Percentiles rank a stretch among this genome's conserved stretches.
Conservation (phyloP, 2,113 vertebrate genomes). For the Boleophthalmus pectinirostris region DNA sequence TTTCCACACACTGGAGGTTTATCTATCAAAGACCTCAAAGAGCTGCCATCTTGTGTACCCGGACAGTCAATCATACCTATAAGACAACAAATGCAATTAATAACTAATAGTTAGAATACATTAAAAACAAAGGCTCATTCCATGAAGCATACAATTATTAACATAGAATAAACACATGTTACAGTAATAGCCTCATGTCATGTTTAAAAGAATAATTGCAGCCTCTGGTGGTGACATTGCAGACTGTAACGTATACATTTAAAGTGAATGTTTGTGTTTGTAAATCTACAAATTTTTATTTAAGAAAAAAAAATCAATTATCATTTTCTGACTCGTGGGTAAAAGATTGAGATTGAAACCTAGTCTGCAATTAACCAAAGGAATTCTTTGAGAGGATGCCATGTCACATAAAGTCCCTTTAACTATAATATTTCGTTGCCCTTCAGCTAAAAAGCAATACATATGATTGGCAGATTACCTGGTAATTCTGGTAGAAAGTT, state of each 20-base stretch:
- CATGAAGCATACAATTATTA: neutral
- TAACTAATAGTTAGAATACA: neutral
- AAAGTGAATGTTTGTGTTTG: too few relatives aligned
- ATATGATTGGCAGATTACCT: conserved; percentile 60
- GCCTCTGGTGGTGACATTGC: neutral
- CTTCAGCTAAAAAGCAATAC: neutral
- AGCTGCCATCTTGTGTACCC: conserved; percentile 93
- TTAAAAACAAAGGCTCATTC: neutral
- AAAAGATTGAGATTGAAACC: neutral
- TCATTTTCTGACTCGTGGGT: neutral
- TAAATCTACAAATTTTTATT: too few relatives aligned
- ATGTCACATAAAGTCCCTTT: too few relatives aligned
- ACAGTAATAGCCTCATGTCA: neutral
- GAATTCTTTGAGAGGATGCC: too few relatives aligned
- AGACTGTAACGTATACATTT: neutral
- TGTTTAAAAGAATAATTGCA: neutral
- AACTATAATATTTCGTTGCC: too few relatives aligned
- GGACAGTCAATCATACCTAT: conserved; percentile 93
- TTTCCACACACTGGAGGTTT: conserved; percentile 94
- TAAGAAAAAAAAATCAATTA: too few relatives aligned
- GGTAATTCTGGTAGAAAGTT: conserved; percentile 97
- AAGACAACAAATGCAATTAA: neutral
- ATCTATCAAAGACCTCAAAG: conserved; percentile 92
- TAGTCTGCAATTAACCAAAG: too few relatives aligned
- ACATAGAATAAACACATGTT: neutral